phyloP scores from a whole-genome alignment of 1,140 invertebrate species.

The Drosophila tristis region DNA sequence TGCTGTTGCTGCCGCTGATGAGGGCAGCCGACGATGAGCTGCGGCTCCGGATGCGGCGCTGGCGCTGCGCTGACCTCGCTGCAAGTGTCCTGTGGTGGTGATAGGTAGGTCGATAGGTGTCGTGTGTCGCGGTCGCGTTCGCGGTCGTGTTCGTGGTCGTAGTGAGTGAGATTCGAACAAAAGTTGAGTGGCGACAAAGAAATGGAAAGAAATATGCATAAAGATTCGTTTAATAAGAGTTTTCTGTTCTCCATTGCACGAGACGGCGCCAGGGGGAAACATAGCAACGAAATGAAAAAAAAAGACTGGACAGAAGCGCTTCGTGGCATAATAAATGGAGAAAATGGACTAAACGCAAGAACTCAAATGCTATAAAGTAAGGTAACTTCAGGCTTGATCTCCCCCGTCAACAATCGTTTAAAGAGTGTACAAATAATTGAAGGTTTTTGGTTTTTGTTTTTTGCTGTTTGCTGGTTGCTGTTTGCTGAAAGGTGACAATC shows the following conservation, averaged over 20 bases:
- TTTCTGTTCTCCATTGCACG: slow-evolving; percentile 14
- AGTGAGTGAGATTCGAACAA: slow-evolving; percentile 54
- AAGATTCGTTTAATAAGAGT: slow-evolving; percentile 54
- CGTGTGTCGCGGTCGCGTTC: slow-evolving; percentile 38
- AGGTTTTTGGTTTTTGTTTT: slow-evolving; percentile 19
- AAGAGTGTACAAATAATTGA: slow-evolving; percentile 44
- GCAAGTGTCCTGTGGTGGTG: slow-evolving; percentile 66
- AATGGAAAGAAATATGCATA: slow-evolving; percentile 77
- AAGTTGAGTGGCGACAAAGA: slow-evolving; percentile 63
- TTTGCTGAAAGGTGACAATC: slow-evolving; percentile 62
- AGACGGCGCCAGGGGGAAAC: slow-evolving; percentile 16
- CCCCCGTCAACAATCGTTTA: slow-evolving; percentile 53
- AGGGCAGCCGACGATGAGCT: slow-evolving; percentile 71
- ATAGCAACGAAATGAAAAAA: slow-evolving; percentile 69
- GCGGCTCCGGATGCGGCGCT: slow-evolving; percentile 67
- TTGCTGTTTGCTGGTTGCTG: background rate
- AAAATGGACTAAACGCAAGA: slow-evolving; percentile 30
- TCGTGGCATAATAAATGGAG: slow-evolving; percentile 41
- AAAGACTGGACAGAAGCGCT: slow-evolving; percentile 58
- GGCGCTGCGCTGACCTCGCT: slow-evolving; percentile 57
- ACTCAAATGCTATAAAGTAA: slow-evolving; percentile 26
- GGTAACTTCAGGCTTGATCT: slow-evolving; percentile 19
- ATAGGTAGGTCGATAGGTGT: slow-evolving; percentile 24
- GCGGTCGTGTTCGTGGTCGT: slow-evolving; percentile 14
- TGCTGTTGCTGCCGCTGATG: slow-evolving; percentile 54